These are phyloP conservation scores for Pherbina coryleti DNA, from an alignment of 2,888 invertebrate genomes.

Conservation along the genomic window DNA sequence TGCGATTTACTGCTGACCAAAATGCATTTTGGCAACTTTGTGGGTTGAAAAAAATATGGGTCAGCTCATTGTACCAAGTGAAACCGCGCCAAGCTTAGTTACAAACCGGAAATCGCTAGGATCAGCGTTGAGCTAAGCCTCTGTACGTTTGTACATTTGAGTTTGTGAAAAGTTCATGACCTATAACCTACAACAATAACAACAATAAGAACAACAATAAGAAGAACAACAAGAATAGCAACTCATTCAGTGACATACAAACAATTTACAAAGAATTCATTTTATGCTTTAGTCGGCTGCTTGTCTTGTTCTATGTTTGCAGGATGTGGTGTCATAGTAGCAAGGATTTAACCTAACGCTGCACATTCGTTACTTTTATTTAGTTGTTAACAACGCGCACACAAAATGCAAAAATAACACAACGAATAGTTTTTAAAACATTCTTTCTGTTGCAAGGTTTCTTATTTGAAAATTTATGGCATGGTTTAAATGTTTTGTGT, in stretches of 20 bases:
- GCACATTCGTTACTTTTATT: constrained; percentile 13
- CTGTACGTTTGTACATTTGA: not conserved
- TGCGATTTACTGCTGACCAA: constrained; percentile 36
- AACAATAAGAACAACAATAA: not conserved
- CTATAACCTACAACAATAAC: constrained; percentile 39
- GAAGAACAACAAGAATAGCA: not conserved
- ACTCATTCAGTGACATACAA: constrained; percentile 34
- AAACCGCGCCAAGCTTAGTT: constrained; percentile 16
- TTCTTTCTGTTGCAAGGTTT: constrained; percentile 54
- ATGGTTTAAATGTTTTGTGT: not conserved
- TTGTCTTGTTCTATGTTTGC: not conserved
- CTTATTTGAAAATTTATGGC: constrained; percentile 3
- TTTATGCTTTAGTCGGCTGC: not conserved
- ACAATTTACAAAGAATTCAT: constrained; percentile 15
- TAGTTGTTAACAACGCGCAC: constrained; percentile 37
- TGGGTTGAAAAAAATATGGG: constrained; percentile 4
- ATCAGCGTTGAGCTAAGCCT: not conserved
- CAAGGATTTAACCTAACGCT: not conserved
- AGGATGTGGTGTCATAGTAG: not conserved
- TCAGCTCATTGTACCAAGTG: not conserved
- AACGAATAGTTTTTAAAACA: constrained; percentile 58
- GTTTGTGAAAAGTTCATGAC: constrained; percentile 54
- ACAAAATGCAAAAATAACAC: constrained; percentile 17
- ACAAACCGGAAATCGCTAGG: constrained; percentile 20
- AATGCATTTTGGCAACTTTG: constrained; percentile 28